Conservation (phyloP, 2,797 vertebrate genomes). For the Typhlichthys subterraneus region DNA sequence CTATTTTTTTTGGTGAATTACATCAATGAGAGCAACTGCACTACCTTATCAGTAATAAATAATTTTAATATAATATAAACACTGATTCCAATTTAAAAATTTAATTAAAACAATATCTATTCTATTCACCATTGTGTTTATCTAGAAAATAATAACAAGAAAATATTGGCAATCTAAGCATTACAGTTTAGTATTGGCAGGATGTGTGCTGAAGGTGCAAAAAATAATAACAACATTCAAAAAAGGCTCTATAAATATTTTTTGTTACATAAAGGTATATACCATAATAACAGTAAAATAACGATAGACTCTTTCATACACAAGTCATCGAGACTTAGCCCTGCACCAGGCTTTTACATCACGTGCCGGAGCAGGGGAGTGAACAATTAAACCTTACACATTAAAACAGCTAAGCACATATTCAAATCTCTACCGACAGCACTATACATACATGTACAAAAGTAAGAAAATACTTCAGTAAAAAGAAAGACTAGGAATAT, state of each 20-base stretch:
- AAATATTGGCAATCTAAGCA: conserved; percentile 30
- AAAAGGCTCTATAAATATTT: conserved; percentile 14
- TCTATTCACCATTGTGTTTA: conserved; percentile 18
- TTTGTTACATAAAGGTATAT: background rate
- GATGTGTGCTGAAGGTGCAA: conserved; percentile 59
- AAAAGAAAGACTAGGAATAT: conserved; percentile 68
- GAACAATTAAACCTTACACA: conserved; percentile 27
- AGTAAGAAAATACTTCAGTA: conserved; percentile 46
- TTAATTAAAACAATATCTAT: conserved; percentile 24
- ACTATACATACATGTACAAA: conserved; percentile 81
- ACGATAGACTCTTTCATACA: conserved; percentile 32
- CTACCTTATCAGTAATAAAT: conserved; percentile 42
- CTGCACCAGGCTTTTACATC: conserved; percentile 19
- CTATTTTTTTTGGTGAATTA: background rate
- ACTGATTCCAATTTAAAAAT: conserved; percentile 25
- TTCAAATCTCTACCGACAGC: conserved; percentile 44
- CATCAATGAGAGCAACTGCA: conserved; percentile 26
- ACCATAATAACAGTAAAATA: conserved; percentile 6
- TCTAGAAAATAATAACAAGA: conserved; percentile 17
- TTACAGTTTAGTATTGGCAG: conserved; percentile 36
- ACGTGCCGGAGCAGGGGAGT: conserved; percentile 22
- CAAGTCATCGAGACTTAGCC: background rate
- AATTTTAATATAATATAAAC: conserved; percentile 23
- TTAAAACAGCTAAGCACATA: conserved; percentile 27
- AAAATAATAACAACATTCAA: conserved; percentile 8